A percentile compares a stretch with the other conserved stretches of the same genome.
Conservation (phyloP, 2,888 invertebrate species). For the Empis livida region DNA sequence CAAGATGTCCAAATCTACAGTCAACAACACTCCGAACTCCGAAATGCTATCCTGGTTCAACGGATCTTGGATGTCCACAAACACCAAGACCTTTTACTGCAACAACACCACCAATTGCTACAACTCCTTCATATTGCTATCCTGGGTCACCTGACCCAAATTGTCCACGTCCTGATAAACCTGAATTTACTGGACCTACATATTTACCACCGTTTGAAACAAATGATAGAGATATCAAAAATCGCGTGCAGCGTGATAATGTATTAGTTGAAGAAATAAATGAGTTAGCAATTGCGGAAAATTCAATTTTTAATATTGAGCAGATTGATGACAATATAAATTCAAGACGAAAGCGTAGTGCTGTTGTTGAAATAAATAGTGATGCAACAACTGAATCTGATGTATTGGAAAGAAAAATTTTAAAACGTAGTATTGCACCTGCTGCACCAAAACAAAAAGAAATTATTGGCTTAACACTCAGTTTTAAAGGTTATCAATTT, state of each 20-base stretch:
- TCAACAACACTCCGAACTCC: slow-evolving; percentile 8
- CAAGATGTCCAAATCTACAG: slow-evolving; percentile 20
- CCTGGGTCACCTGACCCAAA: slow-evolving; percentile 30
- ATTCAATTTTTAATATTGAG: slow-evolving; percentile 2
- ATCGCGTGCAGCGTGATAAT: background rate
- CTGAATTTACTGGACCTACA: slow-evolving; percentile 15
- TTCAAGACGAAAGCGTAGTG: background rate
- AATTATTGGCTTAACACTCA: background rate
- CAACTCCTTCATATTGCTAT: slow-evolving; percentile 18
- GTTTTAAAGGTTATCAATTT: background rate
- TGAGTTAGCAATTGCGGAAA: slow-evolving; percentile 21
- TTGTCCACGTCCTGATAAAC: slow-evolving; percentile 10
- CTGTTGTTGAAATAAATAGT: background rate
- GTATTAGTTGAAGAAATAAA: slow-evolving; percentile 26
- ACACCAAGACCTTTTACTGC: slow-evolving; percentile 11
- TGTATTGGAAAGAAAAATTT: background rate
- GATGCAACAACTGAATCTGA: background rate
- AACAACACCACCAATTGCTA: slow-evolving; percentile 12
- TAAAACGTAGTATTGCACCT: background rate
- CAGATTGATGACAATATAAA: background rate
- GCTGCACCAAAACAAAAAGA: background rate
- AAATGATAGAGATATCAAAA: background rate
- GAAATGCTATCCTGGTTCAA: slow-evolving; percentile 12
- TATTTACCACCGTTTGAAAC: slow-evolving; percentile 24
- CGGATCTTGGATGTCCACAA: slow-evolving; percentile 25